These are phyloP conservation scores for Hemibagrus guttatus DNA, from an alignment of 2,797 vertebrate species.

Conservation along the genomic window DNA sequence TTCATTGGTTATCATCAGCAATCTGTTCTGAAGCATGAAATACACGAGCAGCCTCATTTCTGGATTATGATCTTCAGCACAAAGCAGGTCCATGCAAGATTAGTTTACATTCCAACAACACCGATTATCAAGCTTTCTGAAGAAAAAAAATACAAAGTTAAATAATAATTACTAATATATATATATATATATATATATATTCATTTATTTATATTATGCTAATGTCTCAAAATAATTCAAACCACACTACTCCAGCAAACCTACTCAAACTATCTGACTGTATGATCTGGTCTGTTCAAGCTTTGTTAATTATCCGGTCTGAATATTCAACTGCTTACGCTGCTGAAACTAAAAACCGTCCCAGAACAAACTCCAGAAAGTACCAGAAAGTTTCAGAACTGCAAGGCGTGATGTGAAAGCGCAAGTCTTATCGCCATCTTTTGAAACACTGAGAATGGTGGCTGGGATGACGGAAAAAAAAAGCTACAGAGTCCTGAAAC, in stretches of 20 bases:
- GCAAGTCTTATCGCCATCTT: too few relatives aligned
- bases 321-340: neutral
- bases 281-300: neutral
- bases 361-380: neutral
- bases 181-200: too few relatives aligned
- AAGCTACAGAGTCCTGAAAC: neutral
- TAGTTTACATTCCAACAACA: constrained; percentile 25
- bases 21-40: constrained; percentile 22
- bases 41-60: neutral
- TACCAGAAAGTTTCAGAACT: neutral
- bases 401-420: neutral
- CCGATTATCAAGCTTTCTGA: neutral
- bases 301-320: neutral
- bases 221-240: neutral
- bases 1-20: constrained; percentile 20
- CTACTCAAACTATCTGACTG: neutral
- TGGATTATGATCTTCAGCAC: neutral
- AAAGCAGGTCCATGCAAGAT: constrained; percentile 26
- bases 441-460: neutral
- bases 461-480: neutral
- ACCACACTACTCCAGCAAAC: neutral
- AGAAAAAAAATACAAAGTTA: too few relatives aligned
- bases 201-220: neutral
- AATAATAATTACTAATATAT: too few relatives aligned
- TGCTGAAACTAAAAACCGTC: neutral